Conservation (phyloP, 2,888 invertebrate species). For the Polyploca ridens region DNA sequence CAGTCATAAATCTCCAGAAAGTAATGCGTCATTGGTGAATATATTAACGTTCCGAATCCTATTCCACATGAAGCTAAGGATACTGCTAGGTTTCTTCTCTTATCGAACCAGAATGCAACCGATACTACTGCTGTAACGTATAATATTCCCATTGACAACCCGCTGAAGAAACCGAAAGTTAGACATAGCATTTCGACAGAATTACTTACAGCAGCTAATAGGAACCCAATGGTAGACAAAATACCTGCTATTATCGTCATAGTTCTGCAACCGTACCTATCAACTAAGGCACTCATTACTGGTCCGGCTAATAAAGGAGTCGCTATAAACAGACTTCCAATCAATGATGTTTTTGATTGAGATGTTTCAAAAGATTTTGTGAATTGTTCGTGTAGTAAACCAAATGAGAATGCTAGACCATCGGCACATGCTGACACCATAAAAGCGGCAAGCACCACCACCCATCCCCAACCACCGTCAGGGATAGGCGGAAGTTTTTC, state of each 20-base stretch:
- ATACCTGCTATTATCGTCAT: slow-evolving; percentile 90
- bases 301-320: slow-evolving; percentile 94
- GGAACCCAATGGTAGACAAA: slow-evolving; percentile 89
- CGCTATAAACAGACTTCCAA: slow-evolving; percentile 94
- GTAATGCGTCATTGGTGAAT: slow-evolving; percentile 92
- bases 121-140: slow-evolving; percentile 96
- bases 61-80: slow-evolving; percentile 95
- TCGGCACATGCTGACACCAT: slow-evolving; percentile 95
- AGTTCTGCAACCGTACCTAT: slow-evolving; percentile 90
- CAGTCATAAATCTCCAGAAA: slow-evolving; percentile 90
- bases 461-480: slow-evolving; percentile 96
- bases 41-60: slow-evolving; percentile 94
- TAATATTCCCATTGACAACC: slow-evolving; percentile 91
- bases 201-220: slow-evolving; percentile 88
- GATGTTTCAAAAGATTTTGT: slow-evolving; percentile 90
- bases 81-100: slow-evolving; percentile 92
- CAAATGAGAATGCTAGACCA: slow-evolving; percentile 96
- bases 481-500: slow-evolving; percentile 86
- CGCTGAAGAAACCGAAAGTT: slow-evolving; percentile 93
- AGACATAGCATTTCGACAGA: slow-evolving; percentile 91
- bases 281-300: slow-evolving; percentile 92
- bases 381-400: slow-evolving; percentile 93
- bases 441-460: slow-evolving; percentile 93
- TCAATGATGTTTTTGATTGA: slow-evolving; percentile 93
- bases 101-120: slow-evolving; percentile 96